These are phyloP conservation scores for Dermatemys mawii DNA, from an alignment of 2,113 vertebrate genomes.

Conservation along the genomic window DNA sequence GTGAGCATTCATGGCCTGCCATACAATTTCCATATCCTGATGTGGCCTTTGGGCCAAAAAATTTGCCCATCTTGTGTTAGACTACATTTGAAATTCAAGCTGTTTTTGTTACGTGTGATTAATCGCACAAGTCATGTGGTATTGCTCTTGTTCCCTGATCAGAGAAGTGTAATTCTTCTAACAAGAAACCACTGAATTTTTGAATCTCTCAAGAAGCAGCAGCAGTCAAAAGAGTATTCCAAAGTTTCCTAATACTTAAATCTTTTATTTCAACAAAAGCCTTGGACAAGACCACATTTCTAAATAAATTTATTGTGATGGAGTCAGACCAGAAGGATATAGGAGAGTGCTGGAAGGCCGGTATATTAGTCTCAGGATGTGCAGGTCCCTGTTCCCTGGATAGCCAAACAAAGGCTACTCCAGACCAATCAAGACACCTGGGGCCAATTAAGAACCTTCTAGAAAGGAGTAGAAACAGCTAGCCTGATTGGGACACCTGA, in stretches of 20 bases:
- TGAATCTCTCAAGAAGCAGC: not conserved
- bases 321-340: too few relatives aligned
- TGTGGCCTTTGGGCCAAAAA: too few relatives aligned
- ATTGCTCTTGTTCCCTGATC: not conserved
- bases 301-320: not conserved
- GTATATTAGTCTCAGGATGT: too few relatives aligned
- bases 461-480: too few relatives aligned
- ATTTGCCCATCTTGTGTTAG: not conserved
- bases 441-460: too few relatives aligned
- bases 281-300: not conserved
- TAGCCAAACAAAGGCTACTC: too few relatives aligned
- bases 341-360: too few relatives aligned
- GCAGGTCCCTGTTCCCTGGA: too few relatives aligned
- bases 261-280: not conserved
- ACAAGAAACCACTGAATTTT: fast-evolving
- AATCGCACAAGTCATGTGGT: not conserved
- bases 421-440: too few relatives aligned
- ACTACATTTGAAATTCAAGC: not conserved
- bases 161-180: not conserved
- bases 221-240: not conserved
- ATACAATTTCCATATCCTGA: too few relatives aligned
- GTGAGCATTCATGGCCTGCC: too few relatives aligned
- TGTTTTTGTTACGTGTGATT: not conserved
- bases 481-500: too few relatives aligned
- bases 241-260: not conserved